Base-by-base conservation (phyloP, 2,797 vertebrate genomes). In the Danio aesculapii region DNA sequence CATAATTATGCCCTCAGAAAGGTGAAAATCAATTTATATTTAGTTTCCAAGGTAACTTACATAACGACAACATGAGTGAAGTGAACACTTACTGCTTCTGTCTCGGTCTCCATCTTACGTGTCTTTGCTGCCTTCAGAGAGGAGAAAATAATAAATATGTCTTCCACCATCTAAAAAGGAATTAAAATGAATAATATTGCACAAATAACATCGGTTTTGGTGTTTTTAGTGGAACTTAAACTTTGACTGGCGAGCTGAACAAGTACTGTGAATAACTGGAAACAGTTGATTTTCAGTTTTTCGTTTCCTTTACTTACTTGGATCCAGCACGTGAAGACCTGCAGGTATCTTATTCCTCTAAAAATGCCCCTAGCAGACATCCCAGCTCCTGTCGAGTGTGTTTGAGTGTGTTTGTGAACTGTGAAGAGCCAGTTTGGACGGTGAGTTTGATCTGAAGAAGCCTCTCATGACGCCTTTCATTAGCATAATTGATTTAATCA, bases 251-350 rank as follows among this genome's bases (percentile, higher is more conserved):
- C 14, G 5, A 41, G 39, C 21, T 2, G 8, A 62, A 0, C 13
- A 10, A 67, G 50, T 12, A 9, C 39, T 50, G 7, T 8, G 13
- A 17, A 14, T 12, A 19, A 17, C 4, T 21, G 13, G 6, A n/a
- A 19, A 14, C 3, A 17, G 68, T 17, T 30, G 41, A 11, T 11
- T 30, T 8, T 69, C 30, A 30, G 1, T 55, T 41, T 44, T 63
- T 39, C 7, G 46, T 47, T 12, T 7, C 12, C 2, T 80, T 30
- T 12, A 1, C 77, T 68, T 19, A 77, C 84, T 81, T 79, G 84
- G 47, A 83, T 1, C 84, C 81, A 85, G 59, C 81, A 83, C 8
- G 72, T 61, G 43, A 85, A 61, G 21, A 67, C 5, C 55, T 81
- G 78, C 8, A 85, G 75, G 78, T 71, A 75, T 59, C 50, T 69